Evolutionary conservation across 2,888 invertebrate species (phyloP).

Genomic region (Lasioglossum lativentre): DNA sequence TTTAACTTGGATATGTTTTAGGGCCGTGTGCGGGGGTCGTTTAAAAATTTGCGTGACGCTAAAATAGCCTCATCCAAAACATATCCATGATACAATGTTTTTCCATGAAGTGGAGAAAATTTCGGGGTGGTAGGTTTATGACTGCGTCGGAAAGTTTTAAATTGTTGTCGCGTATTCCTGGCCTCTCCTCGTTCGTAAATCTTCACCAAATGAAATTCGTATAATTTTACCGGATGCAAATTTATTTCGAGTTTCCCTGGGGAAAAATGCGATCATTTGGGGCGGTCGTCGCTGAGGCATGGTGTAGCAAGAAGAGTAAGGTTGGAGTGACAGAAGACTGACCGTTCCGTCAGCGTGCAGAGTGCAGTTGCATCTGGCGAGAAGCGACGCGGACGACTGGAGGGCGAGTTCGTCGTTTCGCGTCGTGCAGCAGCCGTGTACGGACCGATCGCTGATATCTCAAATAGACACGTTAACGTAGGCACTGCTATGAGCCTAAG

Average conservation of each 20-base stretch:
- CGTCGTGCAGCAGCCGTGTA: constrained; percentile 74
- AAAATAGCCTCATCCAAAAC: too few species aligned
- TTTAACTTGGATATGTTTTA: too few species aligned
- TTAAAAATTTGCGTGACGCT: too few species aligned
- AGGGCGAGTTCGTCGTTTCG: constrained; percentile 63
- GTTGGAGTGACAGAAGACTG: constrained; percentile 6
- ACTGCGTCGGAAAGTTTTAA: too few species aligned
- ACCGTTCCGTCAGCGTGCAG: not conserved
- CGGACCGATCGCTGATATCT: constrained; percentile 79
- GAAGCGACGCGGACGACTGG: constrained; percentile 47
- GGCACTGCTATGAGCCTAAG: constrained; percentile 72
- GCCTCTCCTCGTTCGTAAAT: too few species aligned
- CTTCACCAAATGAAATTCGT: not conserved
- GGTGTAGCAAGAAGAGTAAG: not conserved
- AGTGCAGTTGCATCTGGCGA: not conserved
- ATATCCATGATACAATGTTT: too few species aligned
- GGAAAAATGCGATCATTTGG: not conserved
- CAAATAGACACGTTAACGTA: constrained; percentile 82
- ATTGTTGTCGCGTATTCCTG: too few species aligned
- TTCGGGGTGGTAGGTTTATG: too few species aligned
- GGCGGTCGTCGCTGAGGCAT: not conserved
- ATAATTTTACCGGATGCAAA: not conserved
- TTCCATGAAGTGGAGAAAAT: too few species aligned
- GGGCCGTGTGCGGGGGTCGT: too few species aligned
- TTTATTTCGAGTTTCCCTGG: not conserved